Evolutionary conservation across 2,113 vertebrate species (phyloP).

Genomic region (Burhinus oedicnemus): DNA sequence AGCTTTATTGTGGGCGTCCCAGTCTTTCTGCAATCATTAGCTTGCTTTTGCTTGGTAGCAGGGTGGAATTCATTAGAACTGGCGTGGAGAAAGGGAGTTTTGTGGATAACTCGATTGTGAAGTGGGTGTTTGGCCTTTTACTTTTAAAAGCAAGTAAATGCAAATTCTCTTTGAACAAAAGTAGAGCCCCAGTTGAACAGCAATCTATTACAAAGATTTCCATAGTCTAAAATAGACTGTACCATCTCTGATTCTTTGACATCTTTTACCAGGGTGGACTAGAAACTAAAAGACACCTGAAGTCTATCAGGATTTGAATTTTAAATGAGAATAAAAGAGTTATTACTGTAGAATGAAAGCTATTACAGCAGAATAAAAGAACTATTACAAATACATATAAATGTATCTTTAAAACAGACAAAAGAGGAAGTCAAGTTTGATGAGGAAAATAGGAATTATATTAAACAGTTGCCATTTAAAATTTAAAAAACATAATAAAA

Average conservation of each 20-base stretch:
- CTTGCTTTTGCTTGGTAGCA: neutral
- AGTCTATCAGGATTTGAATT: neutral
- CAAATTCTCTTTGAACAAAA: neutral
- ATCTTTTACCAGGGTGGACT: neutral
- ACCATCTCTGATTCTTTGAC: neutral
- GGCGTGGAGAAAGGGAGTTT: neutral
- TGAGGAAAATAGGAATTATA: neutral
- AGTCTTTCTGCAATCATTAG: accelerated
- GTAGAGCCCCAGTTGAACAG: neutral
- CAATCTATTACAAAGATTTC: neutral
- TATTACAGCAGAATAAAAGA: neutral
- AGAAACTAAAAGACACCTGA: neutral
- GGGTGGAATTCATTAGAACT: neutral
- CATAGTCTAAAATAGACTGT: neutral
- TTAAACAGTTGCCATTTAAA: neutral
- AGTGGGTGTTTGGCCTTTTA: neutral
- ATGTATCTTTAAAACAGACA: neutral
- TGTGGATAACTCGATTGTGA: neutral
- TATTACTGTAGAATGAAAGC: neutral
- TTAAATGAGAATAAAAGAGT: neutral
- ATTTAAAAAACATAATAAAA: neutral
- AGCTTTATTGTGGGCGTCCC: neutral
- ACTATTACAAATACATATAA: neutral
- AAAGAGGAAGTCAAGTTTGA: neutral
- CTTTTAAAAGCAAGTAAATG: neutral